These are phyloP conservation scores for Heliopora coerulea DNA, from an alignment of 92 coral and sea anemone species.

Conservation along the genomic window DNA sequence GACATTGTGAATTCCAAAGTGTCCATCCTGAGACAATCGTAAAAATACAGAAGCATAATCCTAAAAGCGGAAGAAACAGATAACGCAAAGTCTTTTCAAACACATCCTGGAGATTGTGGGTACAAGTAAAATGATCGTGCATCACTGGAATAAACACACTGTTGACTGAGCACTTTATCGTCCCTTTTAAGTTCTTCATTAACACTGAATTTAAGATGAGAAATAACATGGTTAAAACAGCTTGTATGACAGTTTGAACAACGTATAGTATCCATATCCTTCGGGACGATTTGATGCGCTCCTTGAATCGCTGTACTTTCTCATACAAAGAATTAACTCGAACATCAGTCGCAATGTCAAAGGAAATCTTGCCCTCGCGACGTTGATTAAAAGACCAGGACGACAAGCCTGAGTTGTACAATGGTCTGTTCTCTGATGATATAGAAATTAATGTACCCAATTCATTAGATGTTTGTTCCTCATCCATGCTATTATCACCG, in stretches of 20 bases:
- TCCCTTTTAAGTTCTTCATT: conserved; percentile 14
- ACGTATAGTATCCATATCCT: conserved; percentile 20
- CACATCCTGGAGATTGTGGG: background rate
- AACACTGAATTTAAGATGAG: conserved; percentile 2
- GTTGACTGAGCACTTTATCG: background rate
- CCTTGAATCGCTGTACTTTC: conserved; percentile 24
- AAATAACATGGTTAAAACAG: background rate
- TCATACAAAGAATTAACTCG: conserved; percentile 49
- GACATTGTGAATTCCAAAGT: no score
- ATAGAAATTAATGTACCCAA: background rate
- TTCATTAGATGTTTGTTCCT: background rate
- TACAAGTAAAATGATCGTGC: background rate
- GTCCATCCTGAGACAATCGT: background rate
- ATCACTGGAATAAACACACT: background rate
- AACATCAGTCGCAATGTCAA: conserved; percentile 41
- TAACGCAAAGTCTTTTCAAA: background rate
- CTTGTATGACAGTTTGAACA: conserved; percentile 19
- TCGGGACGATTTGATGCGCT: background rate
- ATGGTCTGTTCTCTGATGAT: background rate
- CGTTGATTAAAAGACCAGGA: no score
- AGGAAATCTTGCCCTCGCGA: background rate
- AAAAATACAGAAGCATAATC: background rate
- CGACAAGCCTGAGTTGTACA: background rate
- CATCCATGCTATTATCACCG: background rate
- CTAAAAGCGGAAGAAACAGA: background rate